These are phyloP conservation scores for Neodiprion pinetum DNA, from an alignment of 1,140 invertebrate genomes.

Conservation along the genomic window DNA sequence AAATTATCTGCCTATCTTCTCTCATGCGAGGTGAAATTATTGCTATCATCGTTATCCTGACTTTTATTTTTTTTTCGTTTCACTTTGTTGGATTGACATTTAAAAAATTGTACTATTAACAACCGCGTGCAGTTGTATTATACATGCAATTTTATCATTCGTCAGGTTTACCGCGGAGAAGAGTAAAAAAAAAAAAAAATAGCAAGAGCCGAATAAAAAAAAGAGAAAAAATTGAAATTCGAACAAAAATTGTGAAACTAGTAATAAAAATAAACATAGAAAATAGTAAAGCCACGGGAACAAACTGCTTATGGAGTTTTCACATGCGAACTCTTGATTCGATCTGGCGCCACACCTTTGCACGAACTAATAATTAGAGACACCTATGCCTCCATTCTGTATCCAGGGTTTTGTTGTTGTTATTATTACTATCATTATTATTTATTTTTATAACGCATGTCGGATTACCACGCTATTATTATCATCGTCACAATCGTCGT, in stretches of 20 bases:
- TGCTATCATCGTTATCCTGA: too few relatives aligned
- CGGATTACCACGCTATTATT: too few relatives aligned
- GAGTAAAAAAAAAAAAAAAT: background rate
- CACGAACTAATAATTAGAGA: slow-evolving; percentile 3
- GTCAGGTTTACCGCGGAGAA: too few relatives aligned
- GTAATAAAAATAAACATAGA: background rate
- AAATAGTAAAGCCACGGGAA: too few relatives aligned
- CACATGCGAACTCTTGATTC: slow-evolving; percentile 1
- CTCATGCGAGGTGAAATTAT: too few relatives aligned
- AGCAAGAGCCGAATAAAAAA: background rate
- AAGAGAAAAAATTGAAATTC: background rate
- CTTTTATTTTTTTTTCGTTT: too few relatives aligned
- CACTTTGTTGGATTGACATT: too few relatives aligned
- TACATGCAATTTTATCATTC: too few relatives aligned
- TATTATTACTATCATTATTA: background rate
- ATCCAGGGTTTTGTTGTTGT: background rate
- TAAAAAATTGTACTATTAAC: too few relatives aligned
- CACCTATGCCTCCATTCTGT: background rate
- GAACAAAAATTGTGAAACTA: background rate
- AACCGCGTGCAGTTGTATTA: too few relatives aligned
- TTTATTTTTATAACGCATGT: background rate
- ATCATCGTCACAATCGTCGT: too few relatives aligned
- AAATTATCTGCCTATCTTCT: too few relatives aligned
- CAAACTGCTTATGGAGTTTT: background rate
- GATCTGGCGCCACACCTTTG: slow-evolving; percentile 4